Conservation (phyloP, 1,140 invertebrate genomes). For the Aporrectodea caliginosa region DNA sequence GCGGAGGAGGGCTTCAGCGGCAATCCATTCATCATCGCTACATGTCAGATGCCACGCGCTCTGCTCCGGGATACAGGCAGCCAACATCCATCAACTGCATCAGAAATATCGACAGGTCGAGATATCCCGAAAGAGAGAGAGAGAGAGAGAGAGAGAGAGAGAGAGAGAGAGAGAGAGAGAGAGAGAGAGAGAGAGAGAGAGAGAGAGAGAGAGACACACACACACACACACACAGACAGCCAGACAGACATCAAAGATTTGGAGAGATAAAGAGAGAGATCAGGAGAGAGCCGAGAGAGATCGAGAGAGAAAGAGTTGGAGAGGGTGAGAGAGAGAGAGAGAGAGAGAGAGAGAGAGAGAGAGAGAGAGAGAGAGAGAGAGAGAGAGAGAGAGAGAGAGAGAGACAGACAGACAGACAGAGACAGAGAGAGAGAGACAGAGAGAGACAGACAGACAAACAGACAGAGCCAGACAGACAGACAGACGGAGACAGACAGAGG, state of each 20-base stretch:
- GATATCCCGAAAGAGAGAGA: background rate
- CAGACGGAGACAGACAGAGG: background rate
- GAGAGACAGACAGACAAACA: background rate
- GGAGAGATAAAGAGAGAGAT: background rate
- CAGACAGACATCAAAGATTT: too few species aligned
- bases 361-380: background rate
- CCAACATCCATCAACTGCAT: too few species aligned
- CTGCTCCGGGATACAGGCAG: too few species aligned
- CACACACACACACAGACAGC: too few species aligned
- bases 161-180: conserved; percentile 9
- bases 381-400: background rate
- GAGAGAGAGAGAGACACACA: conserved; percentile 25
- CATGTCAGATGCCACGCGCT: too few species aligned
- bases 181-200: conserved; percentile 24
- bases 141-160: background rate
- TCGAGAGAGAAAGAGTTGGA: background rate
- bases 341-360: background rate
- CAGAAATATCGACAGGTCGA: too few species aligned
- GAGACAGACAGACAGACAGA: background rate
- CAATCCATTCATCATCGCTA: too few species aligned
- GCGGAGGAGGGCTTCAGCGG: too few species aligned
- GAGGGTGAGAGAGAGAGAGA: background rate
- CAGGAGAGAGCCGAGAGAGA: background rate
- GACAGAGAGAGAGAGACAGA: background rate
- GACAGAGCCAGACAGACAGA: background rate